These are phyloP conservation scores for Ceratosolen fusciceps DNA, from an alignment of 1,140 invertebrate species.

Conservation along the genomic window DNA sequence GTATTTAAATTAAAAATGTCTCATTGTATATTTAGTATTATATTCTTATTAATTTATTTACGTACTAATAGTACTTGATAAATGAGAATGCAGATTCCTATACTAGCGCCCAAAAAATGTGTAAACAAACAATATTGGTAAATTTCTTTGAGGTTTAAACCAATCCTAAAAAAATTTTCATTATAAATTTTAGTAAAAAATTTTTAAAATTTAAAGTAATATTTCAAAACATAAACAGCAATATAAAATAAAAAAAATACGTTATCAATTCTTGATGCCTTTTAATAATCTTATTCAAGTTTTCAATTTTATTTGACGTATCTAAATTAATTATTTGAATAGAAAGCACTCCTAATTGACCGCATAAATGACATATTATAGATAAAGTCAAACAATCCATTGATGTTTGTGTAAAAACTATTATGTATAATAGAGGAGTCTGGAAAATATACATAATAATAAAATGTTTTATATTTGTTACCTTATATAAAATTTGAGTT, in stretches of 20 bases:
- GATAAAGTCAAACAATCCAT: slow-evolving; percentile 56
- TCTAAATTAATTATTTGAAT: slow-evolving; percentile 47
- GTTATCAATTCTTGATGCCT: slow-evolving; percentile 49
- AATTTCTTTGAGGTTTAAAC: slow-evolving; percentile 33
- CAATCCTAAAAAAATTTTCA: slow-evolving; percentile 45
- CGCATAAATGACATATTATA: slow-evolving; percentile 50
- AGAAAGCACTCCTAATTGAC: slow-evolving; percentile 51
- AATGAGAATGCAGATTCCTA: slow-evolving; percentile 52
- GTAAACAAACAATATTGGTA: slow-evolving; percentile 44
- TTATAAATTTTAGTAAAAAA: background rate
- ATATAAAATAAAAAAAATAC: slow-evolving; percentile 25
- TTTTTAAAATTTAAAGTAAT: no score
- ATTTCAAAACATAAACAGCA: background rate
- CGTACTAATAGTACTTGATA: slow-evolving; percentile 51
- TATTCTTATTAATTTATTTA: slow-evolving; percentile 6
- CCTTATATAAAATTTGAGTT: slow-evolving; percentile 51
- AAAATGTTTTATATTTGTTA: slow-evolving; percentile 44
- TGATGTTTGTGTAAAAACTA: slow-evolving; percentile 53
- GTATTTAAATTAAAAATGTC: background rate
- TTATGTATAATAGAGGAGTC: slow-evolving; percentile 50
- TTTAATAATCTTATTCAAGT: slow-evolving; percentile 32
- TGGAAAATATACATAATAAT: slow-evolving; percentile 50
- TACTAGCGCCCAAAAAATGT: slow-evolving; percentile 48
- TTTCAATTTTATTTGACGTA: background rate
- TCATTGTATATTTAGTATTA: background rate